Base-by-base conservation (phyloP, 2,888 invertebrate species). In the Drosophila nr. medialis region DNA sequence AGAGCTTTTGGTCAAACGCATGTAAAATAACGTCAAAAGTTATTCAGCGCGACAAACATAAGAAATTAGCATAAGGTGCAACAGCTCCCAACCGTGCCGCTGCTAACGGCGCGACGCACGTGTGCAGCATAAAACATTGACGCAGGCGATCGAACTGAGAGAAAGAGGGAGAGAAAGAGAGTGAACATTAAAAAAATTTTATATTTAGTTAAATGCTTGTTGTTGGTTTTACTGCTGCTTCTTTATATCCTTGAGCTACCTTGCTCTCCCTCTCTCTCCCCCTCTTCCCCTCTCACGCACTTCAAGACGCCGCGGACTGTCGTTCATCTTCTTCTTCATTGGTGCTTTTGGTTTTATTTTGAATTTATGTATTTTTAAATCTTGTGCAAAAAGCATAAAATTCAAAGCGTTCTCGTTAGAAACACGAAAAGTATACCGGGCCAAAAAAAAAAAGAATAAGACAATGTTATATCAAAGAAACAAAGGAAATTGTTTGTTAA, bases 361-460 rank as follows among this genome's bases (percentile, higher is more conserved):
- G 64, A 71, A 80, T 81, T 75, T 74, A 88, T 86, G 77, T 86
- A 83, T 88, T 88, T 88, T 74, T 72, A 83, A 85, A 88, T 66
- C 67, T 59, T 68, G 72, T 68, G 69, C 64, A 70, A 76, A 82
- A 83, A 72, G 78, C 69, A 83, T 78, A 85, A 80, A 80, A 80
- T 68, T 65, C 53, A 61, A 75, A 72, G 68, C 71, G 51, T 76
- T 71, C 56, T 15, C 45, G 45, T 24, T 45, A 51, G 64, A 64
- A 65, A 62, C 48, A 69, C 49, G 49, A 75, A 83, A 45, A 64
- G 67, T 64, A 69, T 55, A 29, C 38, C 24, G 24, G 68, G 65
- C 67, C 50, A 61, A 36, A 50, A 72, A 68, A 65, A 54, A 13
- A 50, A 24, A n/a, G 13, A 24, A 53, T 51, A 18, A 55, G 29